Evolutionary conservation across 2,113 vertebrate species (phyloP), one percentile per base, ranked within the genome.

Genomic region (Elachura formosa): DNA sequence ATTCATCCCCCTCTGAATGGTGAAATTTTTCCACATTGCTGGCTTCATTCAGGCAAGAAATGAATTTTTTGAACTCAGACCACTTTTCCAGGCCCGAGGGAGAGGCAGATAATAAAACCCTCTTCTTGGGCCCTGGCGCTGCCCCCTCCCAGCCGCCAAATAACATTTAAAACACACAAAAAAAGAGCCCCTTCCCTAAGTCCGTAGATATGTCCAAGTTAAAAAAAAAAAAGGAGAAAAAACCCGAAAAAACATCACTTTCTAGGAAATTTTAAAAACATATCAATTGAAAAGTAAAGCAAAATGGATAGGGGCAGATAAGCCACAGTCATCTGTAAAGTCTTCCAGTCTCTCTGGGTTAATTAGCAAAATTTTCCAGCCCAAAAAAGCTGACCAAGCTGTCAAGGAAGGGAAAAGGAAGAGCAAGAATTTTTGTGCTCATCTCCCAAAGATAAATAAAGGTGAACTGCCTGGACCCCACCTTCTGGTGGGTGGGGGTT

Each of bases 11-110:
- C 96, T 95, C 97, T 99, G 98, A 99, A 99, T 99, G 98, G 98
- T 98, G 98, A 99, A 98, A 98, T 97, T 98, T 98, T 99, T 99
- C 99, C 98, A 99, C 98, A 96, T 99, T 98, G 98, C 98, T 99
- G 99, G 98, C 98, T 98, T 98, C 98, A 99, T 99, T 99, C 98
- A 99, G 97, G 97, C 97, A 97, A 98, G 98, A 99, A 99, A 99
- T 99, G 98, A 98, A 99, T 99, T 99, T 98, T 98, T 98, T 98
- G 98, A 98, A 98, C 98, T 97, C 97, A 95, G 97, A 98, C 97
- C 97, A 98, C 98, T 98, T 98, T 97, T 97, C 97, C 97, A 98
- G 98, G 97, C 97, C 98, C 95, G 95, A 96, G 91, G 95, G 96
- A 96, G 96, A 96, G 95, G 94, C 95, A 97, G 96, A 97, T 96